phyloP scores from a whole-genome alignment of 1,140 invertebrate species.

The Rhynchophorus ferrugineus region DNA sequence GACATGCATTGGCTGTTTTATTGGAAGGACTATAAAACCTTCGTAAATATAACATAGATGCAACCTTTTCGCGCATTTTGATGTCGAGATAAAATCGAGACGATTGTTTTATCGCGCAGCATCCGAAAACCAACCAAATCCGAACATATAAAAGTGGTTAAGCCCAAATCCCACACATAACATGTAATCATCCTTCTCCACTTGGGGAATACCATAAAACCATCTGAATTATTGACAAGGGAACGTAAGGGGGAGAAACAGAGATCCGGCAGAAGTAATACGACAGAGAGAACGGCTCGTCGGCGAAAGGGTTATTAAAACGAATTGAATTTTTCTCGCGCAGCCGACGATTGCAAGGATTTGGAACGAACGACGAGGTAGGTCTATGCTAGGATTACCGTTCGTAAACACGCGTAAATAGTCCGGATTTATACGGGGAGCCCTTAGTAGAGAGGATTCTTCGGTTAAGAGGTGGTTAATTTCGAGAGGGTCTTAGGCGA shows the following conservation, averaged over 20 bases:
- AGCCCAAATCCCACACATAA: constrained; percentile 1
- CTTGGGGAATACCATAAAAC: neutral
- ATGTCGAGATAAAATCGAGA: too few relatives aligned
- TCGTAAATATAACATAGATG: too few relatives aligned
- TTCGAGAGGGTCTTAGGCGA: too few relatives aligned
- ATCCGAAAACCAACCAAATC: too few relatives aligned
- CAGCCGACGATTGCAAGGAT: constrained; percentile 1
- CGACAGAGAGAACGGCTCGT: neutral
- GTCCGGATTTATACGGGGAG: too few relatives aligned
- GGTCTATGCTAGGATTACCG: neutral
- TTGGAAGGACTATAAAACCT: too few relatives aligned
- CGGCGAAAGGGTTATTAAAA: constrained; percentile 8
- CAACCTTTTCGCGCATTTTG: too few relatives aligned
- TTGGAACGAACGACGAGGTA: neutral
- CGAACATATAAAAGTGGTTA: too few relatives aligned
- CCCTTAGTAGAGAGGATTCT: too few relatives aligned
- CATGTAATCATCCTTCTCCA: constrained; percentile 3
- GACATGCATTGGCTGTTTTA: too few relatives aligned
- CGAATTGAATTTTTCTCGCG: constrained; percentile 6
- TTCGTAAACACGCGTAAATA: neutral
- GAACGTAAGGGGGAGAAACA: neutral
- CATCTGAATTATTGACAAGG: constrained; percentile 1
- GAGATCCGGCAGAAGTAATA: neutral
- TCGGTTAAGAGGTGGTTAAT: too few relatives aligned
- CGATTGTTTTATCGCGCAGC: too few relatives aligned